A percentile compares a stretch with the other conserved stretches of the same genome.
Conservation (phyloP, 30 jellyfish, hydroid and myxozoan species). For the Aurelia coerulea region DNA sequence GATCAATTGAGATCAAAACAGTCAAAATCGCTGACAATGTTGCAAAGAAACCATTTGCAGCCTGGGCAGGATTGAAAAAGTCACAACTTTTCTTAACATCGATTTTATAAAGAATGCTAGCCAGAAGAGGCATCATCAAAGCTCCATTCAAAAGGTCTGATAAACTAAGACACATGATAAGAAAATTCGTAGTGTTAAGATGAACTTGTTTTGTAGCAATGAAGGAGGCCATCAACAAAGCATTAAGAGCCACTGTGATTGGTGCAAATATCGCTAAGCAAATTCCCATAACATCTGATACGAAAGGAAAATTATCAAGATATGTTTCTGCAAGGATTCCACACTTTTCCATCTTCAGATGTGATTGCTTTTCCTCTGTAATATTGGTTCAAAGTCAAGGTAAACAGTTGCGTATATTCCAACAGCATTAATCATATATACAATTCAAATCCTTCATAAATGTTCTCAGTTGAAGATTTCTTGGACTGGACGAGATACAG, state of each 20-base stretch:
- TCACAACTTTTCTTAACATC: not conserved
- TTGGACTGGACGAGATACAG: no score
- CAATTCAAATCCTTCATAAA: no score
- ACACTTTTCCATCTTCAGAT: no score
- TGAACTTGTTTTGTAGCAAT: slow-evolving; percentile 11
- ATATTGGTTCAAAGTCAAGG: no score
- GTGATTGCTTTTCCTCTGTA: no score
- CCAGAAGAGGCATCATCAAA: not conserved
- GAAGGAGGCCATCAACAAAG: slow-evolving; percentile 1
- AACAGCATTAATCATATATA: no score
- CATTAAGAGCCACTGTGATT: not conserved
- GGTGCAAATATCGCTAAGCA: not conserved
- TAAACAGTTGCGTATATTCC: no score
- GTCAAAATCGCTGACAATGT: not conserved
- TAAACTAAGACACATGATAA: not conserved
- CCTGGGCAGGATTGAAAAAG: not conserved
- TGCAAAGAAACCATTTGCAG: not conserved
- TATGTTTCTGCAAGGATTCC: no score
- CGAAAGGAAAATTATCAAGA: no score
- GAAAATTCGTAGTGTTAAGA: not conserved
- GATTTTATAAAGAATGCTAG: not conserved
- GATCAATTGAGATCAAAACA: not conserved
- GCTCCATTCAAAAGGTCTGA: slow-evolving; percentile 5
- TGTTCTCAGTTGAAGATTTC: no score
- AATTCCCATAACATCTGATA: no score